phyloP scores from a whole-genome alignment of 2,888 invertebrate species.

The Spialia ferax region DNA sequence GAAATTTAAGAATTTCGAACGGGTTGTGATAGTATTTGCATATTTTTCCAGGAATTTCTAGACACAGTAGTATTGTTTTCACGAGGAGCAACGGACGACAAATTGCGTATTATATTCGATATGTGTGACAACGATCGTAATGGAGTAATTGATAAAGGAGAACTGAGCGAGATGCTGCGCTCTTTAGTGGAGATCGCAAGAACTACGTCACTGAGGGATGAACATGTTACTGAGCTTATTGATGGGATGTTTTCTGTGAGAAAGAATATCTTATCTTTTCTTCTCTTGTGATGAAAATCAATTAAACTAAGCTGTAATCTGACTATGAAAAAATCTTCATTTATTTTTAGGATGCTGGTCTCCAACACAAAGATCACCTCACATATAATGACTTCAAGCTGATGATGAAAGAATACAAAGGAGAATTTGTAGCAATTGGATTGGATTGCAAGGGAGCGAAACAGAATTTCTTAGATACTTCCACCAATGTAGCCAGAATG shows the following conservation, averaged over 20 bases:
- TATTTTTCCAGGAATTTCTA: conserved; percentile 91
- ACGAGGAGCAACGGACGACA: conserved; percentile 96
- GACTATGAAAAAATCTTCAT: too few species aligned
- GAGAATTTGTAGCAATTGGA: conserved; percentile 97
- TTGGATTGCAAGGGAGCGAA: conserved; percentile 98
- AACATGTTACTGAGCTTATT: conserved; percentile 96
- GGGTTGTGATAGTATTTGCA: too few species aligned
- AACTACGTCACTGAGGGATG: conserved; percentile 95
- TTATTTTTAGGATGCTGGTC: conserved; percentile 91
- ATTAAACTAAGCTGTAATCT: too few species aligned
- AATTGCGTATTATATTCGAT: conserved; percentile 97
- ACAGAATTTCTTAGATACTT: conserved; percentile 97
- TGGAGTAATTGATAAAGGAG: conserved; percentile 97
- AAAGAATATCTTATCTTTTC: conserved; percentile 27
- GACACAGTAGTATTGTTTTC: conserved; percentile 97
- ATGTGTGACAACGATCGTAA: conserved; percentile 99
- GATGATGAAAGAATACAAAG: conserved; percentile 99
- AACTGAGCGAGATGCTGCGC: conserved; percentile 96
- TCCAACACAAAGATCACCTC: conserved; percentile 95
- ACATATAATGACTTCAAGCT: conserved; percentile 97
- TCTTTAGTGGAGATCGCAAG: conserved; percentile 97
- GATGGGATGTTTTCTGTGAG: conserved; percentile 96
- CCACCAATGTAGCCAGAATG: conserved; percentile 98
- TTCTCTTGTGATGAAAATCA: too few species aligned
- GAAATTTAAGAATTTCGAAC: too few species aligned